These are phyloP conservation scores for Neopipo cinnamomea DNA, from an alignment of 2,113 vertebrate genomes.

Conservation along the genomic window DNA sequence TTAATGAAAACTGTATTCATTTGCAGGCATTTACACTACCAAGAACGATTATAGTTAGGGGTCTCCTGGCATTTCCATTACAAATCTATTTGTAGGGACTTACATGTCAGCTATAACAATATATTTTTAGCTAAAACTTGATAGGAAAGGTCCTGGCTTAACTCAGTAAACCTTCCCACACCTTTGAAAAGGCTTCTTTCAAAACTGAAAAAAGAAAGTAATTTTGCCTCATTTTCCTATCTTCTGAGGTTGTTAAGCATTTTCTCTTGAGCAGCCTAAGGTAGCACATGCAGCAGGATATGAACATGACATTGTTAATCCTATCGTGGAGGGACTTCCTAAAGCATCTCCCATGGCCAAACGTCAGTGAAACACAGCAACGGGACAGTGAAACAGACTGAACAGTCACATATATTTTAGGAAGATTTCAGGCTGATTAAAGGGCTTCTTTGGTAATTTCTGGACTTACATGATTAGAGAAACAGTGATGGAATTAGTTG, in stretches of 20 bases:
- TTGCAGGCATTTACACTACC: conserved; percentile 27
- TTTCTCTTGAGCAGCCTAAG: not conserved
- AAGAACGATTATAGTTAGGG: not conserved
- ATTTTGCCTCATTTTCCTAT: not conserved
- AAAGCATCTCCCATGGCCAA: fast-evolving
- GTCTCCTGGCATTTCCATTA: not conserved
- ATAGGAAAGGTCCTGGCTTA: not conserved
- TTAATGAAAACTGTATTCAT: conserved; percentile 27
- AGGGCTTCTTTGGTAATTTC: not conserved
- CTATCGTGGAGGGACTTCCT: not conserved
- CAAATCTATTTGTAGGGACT: not conserved
- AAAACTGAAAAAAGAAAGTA: not conserved
- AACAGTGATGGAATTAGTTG: not conserved
- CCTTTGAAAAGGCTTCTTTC: not conserved
- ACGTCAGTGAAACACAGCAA: not conserved
- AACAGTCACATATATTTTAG: not conserved
- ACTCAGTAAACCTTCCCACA: not conserved
- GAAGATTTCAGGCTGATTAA: not conserved
- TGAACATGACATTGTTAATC: not conserved
- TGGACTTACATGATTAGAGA: not conserved
- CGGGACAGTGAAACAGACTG: not conserved
- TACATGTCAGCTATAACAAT: not conserved
- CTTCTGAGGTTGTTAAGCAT: not conserved
- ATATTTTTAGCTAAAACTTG: not conserved
- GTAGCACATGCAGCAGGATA: not conserved